phyloP scores from a whole-genome alignment of 2,113 vertebrate species.

The Raja brachyura region DNA sequence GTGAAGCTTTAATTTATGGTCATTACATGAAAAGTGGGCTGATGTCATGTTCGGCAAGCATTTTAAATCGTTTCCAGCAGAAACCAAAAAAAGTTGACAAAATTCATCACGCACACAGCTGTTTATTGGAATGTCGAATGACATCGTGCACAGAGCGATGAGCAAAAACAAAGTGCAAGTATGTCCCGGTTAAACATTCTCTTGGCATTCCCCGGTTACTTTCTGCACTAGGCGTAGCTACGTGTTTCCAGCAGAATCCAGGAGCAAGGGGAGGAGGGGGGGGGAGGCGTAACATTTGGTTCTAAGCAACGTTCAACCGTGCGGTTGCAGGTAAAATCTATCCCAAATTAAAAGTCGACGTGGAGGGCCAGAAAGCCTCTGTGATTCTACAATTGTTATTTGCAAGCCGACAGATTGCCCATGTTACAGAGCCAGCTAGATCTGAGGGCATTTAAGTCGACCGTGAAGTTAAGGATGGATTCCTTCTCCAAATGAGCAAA shows the following conservation, averaged over 20 bases:
- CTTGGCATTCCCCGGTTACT: background rate
- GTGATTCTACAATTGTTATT: background rate
- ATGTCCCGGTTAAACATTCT: background rate
- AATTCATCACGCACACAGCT: background rate
- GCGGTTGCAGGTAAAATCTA: background rate
- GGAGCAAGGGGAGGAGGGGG: background rate
- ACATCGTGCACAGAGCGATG: background rate
- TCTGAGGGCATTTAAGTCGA: background rate
- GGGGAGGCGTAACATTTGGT: too few species aligned
- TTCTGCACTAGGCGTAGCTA: background rate
- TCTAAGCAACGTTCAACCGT: background rate
- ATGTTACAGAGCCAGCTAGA: background rate
- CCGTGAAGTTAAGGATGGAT: background rate
- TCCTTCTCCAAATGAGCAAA: background rate
- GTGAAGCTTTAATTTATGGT: slow-evolving; percentile 12
- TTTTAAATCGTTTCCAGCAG: background rate
- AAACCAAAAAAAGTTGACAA: background rate
- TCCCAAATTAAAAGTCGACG: too few species aligned
- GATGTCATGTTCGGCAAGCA: background rate
- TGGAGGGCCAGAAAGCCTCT: too few species aligned
- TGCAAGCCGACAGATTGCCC: background rate
- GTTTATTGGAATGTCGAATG: background rate
- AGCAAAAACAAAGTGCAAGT: background rate
- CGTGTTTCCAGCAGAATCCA: background rate
- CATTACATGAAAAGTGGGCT: background rate